These are phyloP conservation scores for Sphinx pinastri DNA, from an alignment of 2,888 invertebrate species.

Conservation along the genomic window DNA sequence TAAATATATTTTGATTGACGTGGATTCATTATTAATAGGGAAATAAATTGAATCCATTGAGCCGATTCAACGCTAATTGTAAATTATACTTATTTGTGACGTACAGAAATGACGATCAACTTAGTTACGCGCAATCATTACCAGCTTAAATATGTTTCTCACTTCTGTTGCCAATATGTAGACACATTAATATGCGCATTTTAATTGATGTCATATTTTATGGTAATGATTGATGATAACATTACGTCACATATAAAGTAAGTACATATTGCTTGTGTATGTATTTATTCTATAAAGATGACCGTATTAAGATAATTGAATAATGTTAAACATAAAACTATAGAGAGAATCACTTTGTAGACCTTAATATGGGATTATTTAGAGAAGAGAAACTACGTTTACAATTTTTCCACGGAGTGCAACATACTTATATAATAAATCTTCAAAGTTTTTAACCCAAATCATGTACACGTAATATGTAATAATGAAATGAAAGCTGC, in stretches of 20 bases:
- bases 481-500: no score
- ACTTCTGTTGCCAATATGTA: neutral
- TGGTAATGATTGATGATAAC: conserved; percentile 16
- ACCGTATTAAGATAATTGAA: neutral
- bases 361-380: no score
- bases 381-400: no score
- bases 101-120: neutral
- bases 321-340: no score
- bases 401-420: no score
- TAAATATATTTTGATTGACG: neutral
- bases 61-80: neutral
- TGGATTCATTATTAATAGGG: neutral
- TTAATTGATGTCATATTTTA: conserved; percentile 3
- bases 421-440: no score
- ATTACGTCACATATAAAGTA: neutral
- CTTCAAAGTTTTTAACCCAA: no score
- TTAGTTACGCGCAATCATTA: neutral
- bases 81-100: neutral
- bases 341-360: no score
- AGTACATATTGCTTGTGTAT: neutral
- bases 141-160: neutral
- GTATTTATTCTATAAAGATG: neutral
- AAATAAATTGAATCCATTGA: neutral
- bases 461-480: no score
- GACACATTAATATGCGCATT: conserved; percentile 8